A percentile compares a stretch with the other conserved stretches of the same genome.
phyloP scores from a whole-genome alignment of 23 tunicate species.

The Ciona savignyi region DNA sequence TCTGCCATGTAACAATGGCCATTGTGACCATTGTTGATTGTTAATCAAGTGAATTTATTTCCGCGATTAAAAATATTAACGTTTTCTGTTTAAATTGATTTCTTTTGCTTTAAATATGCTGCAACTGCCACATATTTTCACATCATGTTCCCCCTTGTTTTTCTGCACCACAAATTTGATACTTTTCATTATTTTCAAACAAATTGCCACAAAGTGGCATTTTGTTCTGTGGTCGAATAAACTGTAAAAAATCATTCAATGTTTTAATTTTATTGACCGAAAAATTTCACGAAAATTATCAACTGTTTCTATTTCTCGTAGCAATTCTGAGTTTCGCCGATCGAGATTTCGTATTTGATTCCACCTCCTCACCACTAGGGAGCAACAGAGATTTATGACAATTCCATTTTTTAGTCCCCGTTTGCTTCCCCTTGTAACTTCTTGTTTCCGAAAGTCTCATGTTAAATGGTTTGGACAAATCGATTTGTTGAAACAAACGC shows the following conservation, averaged over 20 bases:
- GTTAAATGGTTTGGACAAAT: background rate
- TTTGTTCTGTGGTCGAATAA: too few relatives aligned
- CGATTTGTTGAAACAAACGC: background rate
- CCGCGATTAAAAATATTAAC: too few relatives aligned
- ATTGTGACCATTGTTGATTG: background rate
- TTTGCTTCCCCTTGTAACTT: background rate
- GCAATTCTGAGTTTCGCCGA: conserved; percentile 68
- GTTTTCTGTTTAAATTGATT: too few relatives aligned
- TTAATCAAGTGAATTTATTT: too few relatives aligned
- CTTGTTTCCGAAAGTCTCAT: background rate
- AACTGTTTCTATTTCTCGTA: conserved; percentile 9
- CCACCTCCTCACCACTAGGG: conserved; percentile 30
- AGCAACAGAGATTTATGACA: conserved; percentile 1
- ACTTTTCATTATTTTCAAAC: too few relatives aligned
- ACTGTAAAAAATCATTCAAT: too few relatives aligned
- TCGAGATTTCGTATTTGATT: conserved; percentile 49
- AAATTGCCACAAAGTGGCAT: too few relatives aligned
- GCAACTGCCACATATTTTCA: too few relatives aligned
- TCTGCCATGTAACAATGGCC: background rate
- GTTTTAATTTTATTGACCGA: too few relatives aligned
- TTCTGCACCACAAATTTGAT: too few relatives aligned
- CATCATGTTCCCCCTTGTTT: too few relatives aligned
- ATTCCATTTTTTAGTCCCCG: background rate
- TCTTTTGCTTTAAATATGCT: too few relatives aligned
- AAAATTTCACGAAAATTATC: background rate